phyloP scores from a whole-genome alignment of 1,140 invertebrate species.

The Pristionchus pacificus region DNA sequence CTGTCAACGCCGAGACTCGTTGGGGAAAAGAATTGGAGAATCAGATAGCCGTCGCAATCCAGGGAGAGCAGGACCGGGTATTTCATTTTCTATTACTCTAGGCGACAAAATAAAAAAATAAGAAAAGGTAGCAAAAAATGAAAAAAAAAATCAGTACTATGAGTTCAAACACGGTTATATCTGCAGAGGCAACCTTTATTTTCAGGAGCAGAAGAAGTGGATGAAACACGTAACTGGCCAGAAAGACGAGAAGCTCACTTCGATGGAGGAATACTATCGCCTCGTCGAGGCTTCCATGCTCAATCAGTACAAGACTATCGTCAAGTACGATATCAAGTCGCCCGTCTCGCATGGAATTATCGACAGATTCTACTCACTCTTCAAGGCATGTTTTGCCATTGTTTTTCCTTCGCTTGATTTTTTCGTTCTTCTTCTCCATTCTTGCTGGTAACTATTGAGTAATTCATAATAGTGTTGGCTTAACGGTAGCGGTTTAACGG shows the following conservation, averaged over 20 bases:
- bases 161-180: too few species aligned
- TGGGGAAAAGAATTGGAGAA: conserved; percentile 22
- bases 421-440: background rate
- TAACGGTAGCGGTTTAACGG: too few species aligned
- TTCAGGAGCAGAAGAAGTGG: conserved; percentile 20
- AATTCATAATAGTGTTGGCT: too few species aligned
- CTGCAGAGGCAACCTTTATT: too few species aligned
- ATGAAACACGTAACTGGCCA: conserved; percentile 10
- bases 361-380: conserved; percentile 32
- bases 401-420: conserved; percentile 9
- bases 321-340: conserved; percentile 23
- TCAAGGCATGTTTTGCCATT: conserved; percentile 11
- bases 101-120: too few species aligned
- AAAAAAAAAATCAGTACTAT: too few species aligned
- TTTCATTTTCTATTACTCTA: too few species aligned
- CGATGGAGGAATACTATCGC: conserved; percentile 4
- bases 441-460: conserved; percentile 5
- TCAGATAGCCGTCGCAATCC: conserved; percentile 12
- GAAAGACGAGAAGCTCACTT: background rate
- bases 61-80: conserved; percentile 31
- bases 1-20: conserved; percentile 1
- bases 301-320: conserved; percentile 29
- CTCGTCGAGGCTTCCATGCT: conserved; percentile 21
- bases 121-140: too few species aligned
- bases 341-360: conserved; percentile 1